Percentiles rank a stretch among this genome's conserved stretches.
Conservation (phyloP, 2,797 vertebrate species). For the Gymnoscopelus braueri region DNA sequence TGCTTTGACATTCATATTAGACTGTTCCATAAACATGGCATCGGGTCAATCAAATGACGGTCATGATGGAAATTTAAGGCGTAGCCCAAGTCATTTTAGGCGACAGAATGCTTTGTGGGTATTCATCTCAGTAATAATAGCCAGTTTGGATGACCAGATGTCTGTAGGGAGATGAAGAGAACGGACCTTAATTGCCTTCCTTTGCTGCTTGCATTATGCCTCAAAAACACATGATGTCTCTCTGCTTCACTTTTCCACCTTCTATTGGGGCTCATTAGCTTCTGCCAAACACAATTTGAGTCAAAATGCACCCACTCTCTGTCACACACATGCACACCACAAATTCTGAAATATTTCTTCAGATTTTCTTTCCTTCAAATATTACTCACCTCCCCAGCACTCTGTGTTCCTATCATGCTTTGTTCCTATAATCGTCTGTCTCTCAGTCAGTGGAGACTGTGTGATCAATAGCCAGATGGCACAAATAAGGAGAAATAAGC, state of each 20-base stretch:
- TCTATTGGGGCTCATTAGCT: neutral
- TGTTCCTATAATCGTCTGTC: neutral
- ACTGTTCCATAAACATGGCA: constrained; percentile 20
- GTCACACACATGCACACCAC: too few species aligned
- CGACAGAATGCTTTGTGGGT: neutral
- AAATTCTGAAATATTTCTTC: too few species aligned
- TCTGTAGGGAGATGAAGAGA: too few species aligned
- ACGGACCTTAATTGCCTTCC: neutral
- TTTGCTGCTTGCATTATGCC: neutral
- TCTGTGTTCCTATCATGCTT: neutral
- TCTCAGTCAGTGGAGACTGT: neutral
- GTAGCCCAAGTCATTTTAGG: neutral
- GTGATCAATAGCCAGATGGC: neutral
- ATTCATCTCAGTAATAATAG: neutral
- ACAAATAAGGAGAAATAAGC: neutral
- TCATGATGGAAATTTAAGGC: constrained; percentile 23
- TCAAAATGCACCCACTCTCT: neutral
- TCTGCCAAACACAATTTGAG: neutral
- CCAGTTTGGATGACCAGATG: neutral
- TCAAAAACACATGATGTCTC: too few species aligned
- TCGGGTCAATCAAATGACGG: constrained; percentile 31
- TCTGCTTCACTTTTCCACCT: too few species aligned
- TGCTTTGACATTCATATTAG: constrained; percentile 14
- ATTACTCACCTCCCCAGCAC: too few species aligned
- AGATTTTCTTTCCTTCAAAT: too few species aligned